Evolutionary conservation across 2,888 invertebrate species (phyloP).

Genomic region (Clusia tigrina): DNA sequence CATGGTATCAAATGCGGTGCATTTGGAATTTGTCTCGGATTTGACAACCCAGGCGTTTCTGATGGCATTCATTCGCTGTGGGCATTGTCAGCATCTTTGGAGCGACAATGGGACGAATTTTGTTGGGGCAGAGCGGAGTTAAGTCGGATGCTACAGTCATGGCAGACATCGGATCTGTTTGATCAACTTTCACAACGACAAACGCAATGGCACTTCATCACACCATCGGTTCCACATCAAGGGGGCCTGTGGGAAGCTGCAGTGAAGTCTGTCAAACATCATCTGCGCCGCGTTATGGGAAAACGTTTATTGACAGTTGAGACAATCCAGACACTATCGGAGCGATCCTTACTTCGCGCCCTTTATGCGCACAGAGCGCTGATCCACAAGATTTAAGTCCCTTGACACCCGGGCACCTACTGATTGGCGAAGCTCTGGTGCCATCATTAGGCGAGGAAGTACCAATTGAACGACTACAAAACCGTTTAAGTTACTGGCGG

Average conservation of each 20-base stretch:
- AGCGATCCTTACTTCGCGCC: constrained; percentile 26
- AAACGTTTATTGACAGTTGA: constrained; percentile 27
- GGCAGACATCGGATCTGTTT: constrained; percentile 12
- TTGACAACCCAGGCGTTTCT: constrained; percentile 17
- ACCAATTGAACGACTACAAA: constrained; percentile 15
- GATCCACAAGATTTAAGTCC: constrained; percentile 15
- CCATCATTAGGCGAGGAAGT: constrained; percentile 23
- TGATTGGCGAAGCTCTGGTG: constrained; percentile 12
- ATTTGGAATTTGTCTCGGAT: constrained; percentile 21
- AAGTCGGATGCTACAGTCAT: constrained; percentile 19
- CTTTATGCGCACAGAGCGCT: constrained; percentile 15
- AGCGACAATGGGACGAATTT: constrained; percentile 27
- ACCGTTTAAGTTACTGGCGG: constrained; percentile 22
- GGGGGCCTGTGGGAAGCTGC: constrained; percentile 14
- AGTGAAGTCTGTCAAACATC: constrained; percentile 23
- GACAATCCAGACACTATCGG: constrained; percentile 44
- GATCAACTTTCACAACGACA: constrained; percentile 9
- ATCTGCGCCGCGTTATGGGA: constrained; percentile 23
- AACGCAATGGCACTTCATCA: constrained; percentile 38
- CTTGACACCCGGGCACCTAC: constrained; percentile 11
- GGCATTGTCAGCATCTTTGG: constrained; percentile 22
- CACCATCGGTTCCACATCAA: constrained; percentile 24
- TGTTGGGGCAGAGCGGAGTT: constrained; percentile 21
- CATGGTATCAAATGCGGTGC: constrained; percentile 23
- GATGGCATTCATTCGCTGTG: constrained; percentile 25